Base-by-base conservation (phyloP, 1,140 invertebrate genomes). In the Drosophila suzukii region DNA sequence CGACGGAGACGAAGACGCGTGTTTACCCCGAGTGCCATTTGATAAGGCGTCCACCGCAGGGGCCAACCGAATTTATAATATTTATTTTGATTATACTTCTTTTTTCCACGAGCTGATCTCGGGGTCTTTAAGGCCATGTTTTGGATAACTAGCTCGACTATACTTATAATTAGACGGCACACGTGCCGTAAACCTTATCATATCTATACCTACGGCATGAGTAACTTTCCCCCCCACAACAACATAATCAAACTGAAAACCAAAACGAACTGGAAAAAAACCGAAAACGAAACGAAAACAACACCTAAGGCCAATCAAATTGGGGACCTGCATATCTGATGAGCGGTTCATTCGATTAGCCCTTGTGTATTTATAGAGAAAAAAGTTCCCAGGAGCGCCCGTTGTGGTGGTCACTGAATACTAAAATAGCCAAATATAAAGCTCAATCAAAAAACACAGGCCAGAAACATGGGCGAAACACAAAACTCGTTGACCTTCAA, bases 401-500 rank as follows among this genome's bases (percentile, higher is more conserved):
- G 5, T 5, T 20, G 39, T 71, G 20, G 47, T 66, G 63, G 55
- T 51, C 61, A 67, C 17, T 32, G 54, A 36, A 72, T 65, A 76
- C 72, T 8, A 60, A 83, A 89, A 88, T 82, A 85, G 58, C 43
- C 61, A 46, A 66, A 83, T 53, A 65, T 38, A 51, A 85, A 50
- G 49, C 77, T 77, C 56, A 81, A 50, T 70, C 56, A 77, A 70
- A 63, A 72, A 59, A 54, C 15, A 39, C 50, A 57, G 27, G 27
- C 27, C 27, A 27, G 51, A 57, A 71, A 57, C 51, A 46, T 41
- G 63, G 27, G 50, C 12, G 51, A 57, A 49, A 57, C 65, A 79
- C 55, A 79, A 66, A 75, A 77, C 61, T 78, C 61, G 75, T 65
- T 90, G 88, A 90, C 88, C 88, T 90, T 90, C 88, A 83, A 91